phyloP scores from a whole-genome alignment of 2,797 vertebrate species.

The Clarias platycephalus region DNA sequence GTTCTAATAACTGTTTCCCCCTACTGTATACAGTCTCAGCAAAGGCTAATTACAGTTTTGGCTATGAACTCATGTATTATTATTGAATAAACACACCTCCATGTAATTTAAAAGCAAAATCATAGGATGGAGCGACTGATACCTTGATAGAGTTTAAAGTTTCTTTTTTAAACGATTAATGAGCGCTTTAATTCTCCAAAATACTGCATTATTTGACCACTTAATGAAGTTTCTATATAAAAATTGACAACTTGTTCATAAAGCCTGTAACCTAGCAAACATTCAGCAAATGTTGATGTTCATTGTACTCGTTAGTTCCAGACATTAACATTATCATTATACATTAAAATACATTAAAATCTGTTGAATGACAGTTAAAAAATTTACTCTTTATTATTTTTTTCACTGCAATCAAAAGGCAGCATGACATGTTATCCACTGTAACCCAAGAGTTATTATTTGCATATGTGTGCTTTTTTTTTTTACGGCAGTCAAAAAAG shows the following conservation, averaged over 20 bases:
- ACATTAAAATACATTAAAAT: background rate
- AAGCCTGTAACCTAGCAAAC: background rate
- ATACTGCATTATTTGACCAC: background rate
- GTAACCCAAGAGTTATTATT: background rate
- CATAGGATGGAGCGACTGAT: background rate
- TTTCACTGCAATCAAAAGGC: background rate
- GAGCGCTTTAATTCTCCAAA: background rate
- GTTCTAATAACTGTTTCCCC: background rate
- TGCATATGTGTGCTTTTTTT: background rate
- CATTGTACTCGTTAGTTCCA: background rate
- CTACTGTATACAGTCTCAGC: background rate
- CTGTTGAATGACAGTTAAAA: background rate
- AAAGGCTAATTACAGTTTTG: background rate
- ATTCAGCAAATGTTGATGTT: background rate
- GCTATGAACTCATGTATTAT: background rate
- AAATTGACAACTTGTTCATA: background rate
- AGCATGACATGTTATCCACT: background rate
- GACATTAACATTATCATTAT: background rate
- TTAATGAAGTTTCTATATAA: background rate
- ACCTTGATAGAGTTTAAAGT: background rate
- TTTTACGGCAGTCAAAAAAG: background rate
- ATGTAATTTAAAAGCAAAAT: slow-evolving; percentile 7
- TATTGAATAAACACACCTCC: background rate
- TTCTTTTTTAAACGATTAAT: background rate
- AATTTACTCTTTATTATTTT: background rate